Conservation (phyloP, 2,113 vertebrate species). For the Anguilla rostrata region DNA sequence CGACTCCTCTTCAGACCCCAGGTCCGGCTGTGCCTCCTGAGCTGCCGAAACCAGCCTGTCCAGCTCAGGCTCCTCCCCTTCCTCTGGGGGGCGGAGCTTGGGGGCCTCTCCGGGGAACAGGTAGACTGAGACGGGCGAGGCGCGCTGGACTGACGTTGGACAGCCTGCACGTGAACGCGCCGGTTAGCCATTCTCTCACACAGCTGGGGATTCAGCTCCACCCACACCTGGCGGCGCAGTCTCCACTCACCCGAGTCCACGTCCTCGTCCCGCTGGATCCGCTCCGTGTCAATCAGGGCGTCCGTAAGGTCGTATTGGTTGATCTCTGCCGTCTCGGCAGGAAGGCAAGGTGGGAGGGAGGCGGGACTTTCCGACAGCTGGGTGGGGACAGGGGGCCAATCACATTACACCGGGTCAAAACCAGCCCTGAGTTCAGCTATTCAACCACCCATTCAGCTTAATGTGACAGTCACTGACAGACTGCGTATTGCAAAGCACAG, state of each 20-base stretch:
- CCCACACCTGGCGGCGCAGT: not conserved
- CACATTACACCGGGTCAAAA: not conserved
- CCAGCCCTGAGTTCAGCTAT: not conserved
- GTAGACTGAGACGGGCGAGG: constrained; percentile 82
- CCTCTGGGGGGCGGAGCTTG: constrained; percentile 39
- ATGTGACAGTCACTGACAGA: not conserved
- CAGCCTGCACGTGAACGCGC: constrained; percentile 58
- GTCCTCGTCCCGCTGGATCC: constrained; percentile 64
- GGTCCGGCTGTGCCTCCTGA: constrained; percentile 63
- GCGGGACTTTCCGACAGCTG: constrained; percentile 81
- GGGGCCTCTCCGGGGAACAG: constrained; percentile 82
- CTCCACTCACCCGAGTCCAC: constrained; percentile 62
- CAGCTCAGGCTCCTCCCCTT: constrained; percentile 57
- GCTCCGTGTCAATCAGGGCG: constrained; percentile 84
- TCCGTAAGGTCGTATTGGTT: constrained; percentile 87
- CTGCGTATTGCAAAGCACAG: too few species aligned
- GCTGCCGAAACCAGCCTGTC: constrained; percentile 63
- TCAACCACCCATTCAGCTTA: not conserved
- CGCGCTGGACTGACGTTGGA: constrained; percentile 58
- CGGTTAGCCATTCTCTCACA: not conserved
- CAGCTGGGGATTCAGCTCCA: not conserved
- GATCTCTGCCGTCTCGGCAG: constrained; percentile 84
- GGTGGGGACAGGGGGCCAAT: not conserved
- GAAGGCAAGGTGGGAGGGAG: constrained; percentile 70
- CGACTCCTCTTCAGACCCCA: constrained; percentile 68